A percentile compares a stretch with the other conserved stretches of the same genome.
These are phyloP conservation scores for Gallinago paraguaiae DNA, from an alignment of 2,113 vertebrate genomes.

Conservation along the genomic window DNA sequence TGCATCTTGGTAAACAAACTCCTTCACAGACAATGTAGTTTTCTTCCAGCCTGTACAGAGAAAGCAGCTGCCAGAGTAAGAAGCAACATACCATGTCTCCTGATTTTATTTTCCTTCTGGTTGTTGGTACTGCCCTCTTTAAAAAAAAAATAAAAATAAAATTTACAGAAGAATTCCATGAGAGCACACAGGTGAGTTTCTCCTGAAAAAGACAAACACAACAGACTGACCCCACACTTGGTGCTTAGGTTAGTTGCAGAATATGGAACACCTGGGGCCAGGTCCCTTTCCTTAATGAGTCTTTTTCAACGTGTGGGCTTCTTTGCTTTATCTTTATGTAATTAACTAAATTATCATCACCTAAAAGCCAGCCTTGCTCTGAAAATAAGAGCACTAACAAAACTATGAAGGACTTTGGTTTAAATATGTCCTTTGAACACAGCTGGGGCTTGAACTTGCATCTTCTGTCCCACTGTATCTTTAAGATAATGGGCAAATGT, in stretches of 20 bases:
- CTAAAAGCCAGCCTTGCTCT: background rate
- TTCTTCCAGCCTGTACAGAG: slow-evolving; percentile 89
- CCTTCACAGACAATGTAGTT: slow-evolving; percentile 99
- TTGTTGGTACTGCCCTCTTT: background rate
- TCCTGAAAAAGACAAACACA: background rate
- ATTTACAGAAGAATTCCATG: background rate
- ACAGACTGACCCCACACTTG: background rate
- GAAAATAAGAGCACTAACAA: background rate
- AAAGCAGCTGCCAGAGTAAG: background rate
- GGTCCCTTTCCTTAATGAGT: background rate
- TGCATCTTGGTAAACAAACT: slow-evolving; percentile 95
- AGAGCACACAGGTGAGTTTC: background rate
- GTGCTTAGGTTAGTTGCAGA: background rate
- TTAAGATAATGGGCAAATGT: background rate
- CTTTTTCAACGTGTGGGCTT: background rate
- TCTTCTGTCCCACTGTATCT: background rate
- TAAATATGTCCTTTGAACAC: background rate
- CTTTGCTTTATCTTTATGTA: background rate
- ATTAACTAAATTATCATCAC: background rate
- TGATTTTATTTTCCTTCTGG: background rate
- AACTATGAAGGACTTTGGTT: background rate
- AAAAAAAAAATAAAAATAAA: too few species aligned
- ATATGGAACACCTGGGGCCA: background rate
- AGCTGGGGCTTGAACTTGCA: background rate
- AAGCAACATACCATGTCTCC: background rate